Percentiles rank a stretch among this genome's conserved stretches.
Evolutionary conservation across 2,888 invertebrate species (phyloP).

Genomic region (Rhagium mordax): DNA sequence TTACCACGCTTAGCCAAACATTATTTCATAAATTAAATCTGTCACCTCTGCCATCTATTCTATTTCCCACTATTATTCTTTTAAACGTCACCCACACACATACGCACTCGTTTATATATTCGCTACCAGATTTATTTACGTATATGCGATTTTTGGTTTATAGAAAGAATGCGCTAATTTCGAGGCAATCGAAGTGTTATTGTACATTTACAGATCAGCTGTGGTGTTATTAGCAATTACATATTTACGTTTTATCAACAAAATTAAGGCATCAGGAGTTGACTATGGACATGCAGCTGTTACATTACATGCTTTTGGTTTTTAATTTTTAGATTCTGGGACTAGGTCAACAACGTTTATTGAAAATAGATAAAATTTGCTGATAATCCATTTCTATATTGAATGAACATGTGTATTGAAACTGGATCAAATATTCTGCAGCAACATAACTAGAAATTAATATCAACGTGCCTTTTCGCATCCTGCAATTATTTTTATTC

Average conservation of each 20-base stretch:
- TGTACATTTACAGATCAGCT: not conserved
- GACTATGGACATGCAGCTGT: not conserved
- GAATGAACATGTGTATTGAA: too few relatives aligned
- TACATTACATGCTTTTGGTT: not conserved
- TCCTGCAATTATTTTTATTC: too few relatives aligned
- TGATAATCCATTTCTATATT: too few relatives aligned
- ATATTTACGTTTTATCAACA: too few relatives aligned
- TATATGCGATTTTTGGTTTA: not conserved
- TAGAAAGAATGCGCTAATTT: not conserved
- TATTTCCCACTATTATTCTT: constrained; percentile 52
- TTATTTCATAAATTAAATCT: constrained; percentile 57
- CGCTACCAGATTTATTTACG: not conserved
- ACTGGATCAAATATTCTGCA: too few relatives aligned
- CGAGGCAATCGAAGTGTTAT: not conserved
- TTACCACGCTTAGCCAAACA: constrained; percentile 55
- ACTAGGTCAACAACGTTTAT: too few relatives aligned
- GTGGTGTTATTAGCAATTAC: too few relatives aligned
- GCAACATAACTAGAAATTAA: too few relatives aligned
- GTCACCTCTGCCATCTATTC: constrained; percentile 55
- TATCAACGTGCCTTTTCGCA: too few relatives aligned
- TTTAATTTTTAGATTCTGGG: not conserved
- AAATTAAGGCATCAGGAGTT: too few relatives aligned
- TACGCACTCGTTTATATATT: too few relatives aligned
- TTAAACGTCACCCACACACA: constrained; percentile 43
- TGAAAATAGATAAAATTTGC: too few relatives aligned